A percentile compares a stretch with the other conserved stretches of the same genome.
Conservation (phyloP, 2,888 invertebrate species). For the Lepetodrilus schrolli region DNA sequence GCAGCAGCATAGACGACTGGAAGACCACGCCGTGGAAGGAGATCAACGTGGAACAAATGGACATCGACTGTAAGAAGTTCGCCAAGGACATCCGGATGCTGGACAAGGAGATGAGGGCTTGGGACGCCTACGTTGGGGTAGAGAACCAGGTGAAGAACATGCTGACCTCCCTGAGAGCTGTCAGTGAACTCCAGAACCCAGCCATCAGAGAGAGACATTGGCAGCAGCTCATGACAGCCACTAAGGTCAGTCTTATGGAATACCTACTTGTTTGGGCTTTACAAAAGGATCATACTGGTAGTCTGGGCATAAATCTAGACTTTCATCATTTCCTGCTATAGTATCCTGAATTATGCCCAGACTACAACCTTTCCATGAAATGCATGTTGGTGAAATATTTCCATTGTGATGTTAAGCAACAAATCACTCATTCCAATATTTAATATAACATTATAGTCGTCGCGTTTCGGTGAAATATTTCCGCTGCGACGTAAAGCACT, state of each 20-base stretch:
- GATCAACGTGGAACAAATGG: constrained; percentile 98
- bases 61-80: constrained; percentile 97
- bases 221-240: constrained; percentile 96
- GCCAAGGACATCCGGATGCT: constrained; percentile 84
- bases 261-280: no score
- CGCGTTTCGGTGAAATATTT: no score
- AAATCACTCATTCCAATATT: no score
- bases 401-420: no score
- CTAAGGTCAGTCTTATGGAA: constrained; percentile 81
- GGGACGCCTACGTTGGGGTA: constrained; percentile 91
- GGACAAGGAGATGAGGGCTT: constrained; percentile 96
- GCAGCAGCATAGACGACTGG: constrained; percentile 95
- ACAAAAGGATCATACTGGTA: no score
- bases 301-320: no score
- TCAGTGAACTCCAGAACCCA: constrained; percentile 95
- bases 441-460: no score
- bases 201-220: constrained; percentile 97
- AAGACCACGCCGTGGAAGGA: constrained; percentile 97
- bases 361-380: no score
- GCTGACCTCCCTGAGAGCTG: constrained; percentile 93
- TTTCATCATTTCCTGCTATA: no score
- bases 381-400: no score
- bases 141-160: constrained; percentile 97
- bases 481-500: no score
- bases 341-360: no score